Conservation (phyloP, 1,140 invertebrate genomes). For the Procambarus virginalis region DNA sequence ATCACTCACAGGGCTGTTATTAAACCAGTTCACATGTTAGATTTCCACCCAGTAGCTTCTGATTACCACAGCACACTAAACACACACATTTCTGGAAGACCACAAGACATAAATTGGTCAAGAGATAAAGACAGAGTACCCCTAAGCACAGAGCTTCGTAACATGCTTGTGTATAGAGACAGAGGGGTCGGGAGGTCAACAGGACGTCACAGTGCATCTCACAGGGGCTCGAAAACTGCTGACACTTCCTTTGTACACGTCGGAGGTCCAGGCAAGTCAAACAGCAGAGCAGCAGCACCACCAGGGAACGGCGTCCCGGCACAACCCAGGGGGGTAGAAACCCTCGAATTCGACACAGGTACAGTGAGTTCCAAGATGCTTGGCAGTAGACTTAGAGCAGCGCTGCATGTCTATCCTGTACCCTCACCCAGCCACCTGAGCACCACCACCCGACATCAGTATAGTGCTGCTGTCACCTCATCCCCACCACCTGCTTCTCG, state of each 20-base stretch:
- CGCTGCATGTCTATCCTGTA: neutral
- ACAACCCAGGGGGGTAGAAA: neutral
- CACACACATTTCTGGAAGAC: neutral
- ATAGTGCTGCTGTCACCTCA: neutral
- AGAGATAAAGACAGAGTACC: neutral
- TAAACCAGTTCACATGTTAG: neutral
- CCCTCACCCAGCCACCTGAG: neutral
- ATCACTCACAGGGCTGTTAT: neutral
- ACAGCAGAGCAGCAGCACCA: neutral
- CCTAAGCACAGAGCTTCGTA: neutral
- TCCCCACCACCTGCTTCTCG: neutral
- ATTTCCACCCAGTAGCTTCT: neutral
- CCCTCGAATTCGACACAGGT: neutral
- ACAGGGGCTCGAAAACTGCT: neutral
- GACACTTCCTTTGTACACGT: neutral
- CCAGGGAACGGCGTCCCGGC: neutral
- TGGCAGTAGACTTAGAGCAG: neutral
- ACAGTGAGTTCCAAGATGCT: conserved; percentile 9
- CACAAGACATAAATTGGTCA: neutral
- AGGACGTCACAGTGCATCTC: neutral
- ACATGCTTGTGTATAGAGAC: neutral
- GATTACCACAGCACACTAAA: neutral
- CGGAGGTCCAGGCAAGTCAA: neutral
- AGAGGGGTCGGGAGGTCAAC: neutral
- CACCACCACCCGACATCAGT: neutral